A percentile compares a stretch with the other conserved stretches of the same genome.
Conservation (phyloP, 2,113 vertebrate genomes). For the cat (Felis catus) region F.catus_Fca126_mat1.0 CM031413.1:35216001-35216500, state of each 20-base stretch:
- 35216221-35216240: background rate
- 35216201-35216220: background rate
- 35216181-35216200: background rate
- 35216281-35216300: background rate
- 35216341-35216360: background rate
- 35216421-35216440: background rate
- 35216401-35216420: background rate
- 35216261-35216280: background rate
- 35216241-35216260: background rate
- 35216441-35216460: background rate
- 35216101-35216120: background rate
- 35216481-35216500: background rate
- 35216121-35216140: background rate
- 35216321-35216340: background rate
- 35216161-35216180: background rate
- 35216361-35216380: background rate
- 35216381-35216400: background rate
- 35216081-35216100: background rate
- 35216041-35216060: background rate
- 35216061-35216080: background rate
- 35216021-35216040: background rate
- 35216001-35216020: background rate
- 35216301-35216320: background rate
- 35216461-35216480: background rate
- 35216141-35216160: background rate